Conservation (phyloP, 2,113 vertebrate genomes). For the Thryonomys swinderianus region DNA sequence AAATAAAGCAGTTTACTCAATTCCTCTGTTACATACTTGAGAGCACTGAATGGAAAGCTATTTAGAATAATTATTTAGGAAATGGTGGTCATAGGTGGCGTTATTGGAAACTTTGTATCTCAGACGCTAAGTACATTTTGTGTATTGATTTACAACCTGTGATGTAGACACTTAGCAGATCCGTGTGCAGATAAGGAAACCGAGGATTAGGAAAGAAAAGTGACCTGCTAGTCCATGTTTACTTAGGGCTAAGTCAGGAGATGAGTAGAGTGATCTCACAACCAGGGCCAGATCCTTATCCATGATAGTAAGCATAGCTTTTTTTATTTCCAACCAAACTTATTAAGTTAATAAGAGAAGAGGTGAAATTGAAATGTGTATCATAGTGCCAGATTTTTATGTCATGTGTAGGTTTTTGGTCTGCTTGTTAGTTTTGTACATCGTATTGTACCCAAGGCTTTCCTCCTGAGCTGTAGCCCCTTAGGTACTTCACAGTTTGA, state of each 20-base stretch:
- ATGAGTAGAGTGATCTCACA: not conserved
- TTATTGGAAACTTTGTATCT: not conserved
- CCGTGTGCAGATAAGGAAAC: not conserved
- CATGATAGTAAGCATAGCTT: not conserved
- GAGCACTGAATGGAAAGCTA: not conserved
- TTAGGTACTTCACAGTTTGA: not conserved
- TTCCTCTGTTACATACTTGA: not conserved
- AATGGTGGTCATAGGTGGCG: not conserved
- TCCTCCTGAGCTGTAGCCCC: not conserved
- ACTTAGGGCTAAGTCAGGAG: not conserved
- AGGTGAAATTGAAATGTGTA: not conserved
- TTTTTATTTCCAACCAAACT: not conserved
- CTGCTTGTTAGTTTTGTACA: not conserved
- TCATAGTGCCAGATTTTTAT: not conserved
- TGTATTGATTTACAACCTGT: not conserved
- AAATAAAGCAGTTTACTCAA: not conserved
- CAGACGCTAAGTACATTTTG: not conserved
- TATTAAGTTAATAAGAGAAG: not conserved
- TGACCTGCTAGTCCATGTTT: not conserved
- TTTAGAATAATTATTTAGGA: not conserved
- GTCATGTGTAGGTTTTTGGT: not conserved
- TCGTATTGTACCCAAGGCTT: not conserved
- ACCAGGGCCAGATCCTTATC: not conserved
- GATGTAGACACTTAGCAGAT: not conserved
- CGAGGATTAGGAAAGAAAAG: not conserved